Evolutionary conservation across 2,888 invertebrate species (phyloP).

Genomic region (Thera obeliscata): DNA sequence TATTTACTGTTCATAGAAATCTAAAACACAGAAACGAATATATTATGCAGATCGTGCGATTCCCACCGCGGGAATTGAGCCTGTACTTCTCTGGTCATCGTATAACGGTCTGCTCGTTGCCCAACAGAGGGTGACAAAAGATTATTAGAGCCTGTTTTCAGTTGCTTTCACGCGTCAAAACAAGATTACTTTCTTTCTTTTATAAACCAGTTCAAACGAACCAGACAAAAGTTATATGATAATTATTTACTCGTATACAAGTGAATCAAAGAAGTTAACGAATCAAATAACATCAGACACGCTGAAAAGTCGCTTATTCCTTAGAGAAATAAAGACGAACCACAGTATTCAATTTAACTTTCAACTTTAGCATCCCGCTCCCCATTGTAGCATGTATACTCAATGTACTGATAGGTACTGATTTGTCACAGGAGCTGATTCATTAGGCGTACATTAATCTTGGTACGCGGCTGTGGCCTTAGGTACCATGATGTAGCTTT

Average conservation of each 20-base stretch:
- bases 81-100: too few relatives aligned
- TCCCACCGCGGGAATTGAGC: too few relatives aligned
- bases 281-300: constrained; percentile 2
- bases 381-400: constrained; percentile 37
- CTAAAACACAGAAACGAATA: too few relatives aligned
- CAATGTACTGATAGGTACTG: constrained; percentile 50
- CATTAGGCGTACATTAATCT: constrained; percentile 76
- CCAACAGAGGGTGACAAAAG: too few relatives aligned
- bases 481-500: constrained; percentile 55
- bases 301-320: constrained; percentile 1
- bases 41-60: too few relatives aligned
- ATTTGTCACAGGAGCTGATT: constrained; percentile 78
- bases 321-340: constrained; percentile 12
- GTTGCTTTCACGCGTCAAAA: too few relatives aligned
- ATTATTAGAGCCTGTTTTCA: too few relatives aligned
- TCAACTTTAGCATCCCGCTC: constrained; percentile 35
- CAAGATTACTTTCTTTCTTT: too few relatives aligned
- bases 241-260: neutral
- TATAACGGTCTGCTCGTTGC: too few relatives aligned
- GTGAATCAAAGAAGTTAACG: neutral
- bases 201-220: neutral
- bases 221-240: neutral
- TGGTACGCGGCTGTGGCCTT: constrained; percentile 57
- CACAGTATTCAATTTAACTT: constrained; percentile 24
- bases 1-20: too few relatives aligned